Conservation (phyloP, 2,797 vertebrate genomes). For the Lutjanus campechanus region DNA sequence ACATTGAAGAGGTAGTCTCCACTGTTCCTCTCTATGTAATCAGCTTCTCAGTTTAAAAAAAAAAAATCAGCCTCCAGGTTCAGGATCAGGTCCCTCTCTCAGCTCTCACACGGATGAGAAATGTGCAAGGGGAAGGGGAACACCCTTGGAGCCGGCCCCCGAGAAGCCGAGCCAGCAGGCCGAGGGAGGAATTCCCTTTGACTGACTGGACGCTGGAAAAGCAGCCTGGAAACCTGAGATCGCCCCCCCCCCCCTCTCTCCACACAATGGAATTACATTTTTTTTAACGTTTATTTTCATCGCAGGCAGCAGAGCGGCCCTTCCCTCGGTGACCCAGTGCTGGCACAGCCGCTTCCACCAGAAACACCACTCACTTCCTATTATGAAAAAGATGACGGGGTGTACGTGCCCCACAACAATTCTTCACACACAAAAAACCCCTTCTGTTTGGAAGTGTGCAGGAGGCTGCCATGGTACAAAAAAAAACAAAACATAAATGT, state of each 20-base stretch:
- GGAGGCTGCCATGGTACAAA: slow-evolving; percentile 42
- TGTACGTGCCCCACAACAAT: slow-evolving; percentile 1
- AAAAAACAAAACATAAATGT: slow-evolving; percentile 6
- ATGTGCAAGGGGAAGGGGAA: slow-evolving; percentile 47
- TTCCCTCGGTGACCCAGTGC: slow-evolving; percentile 57
- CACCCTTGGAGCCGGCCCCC: slow-evolving; percentile 57
- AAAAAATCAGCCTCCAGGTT: slow-evolving; percentile 26
- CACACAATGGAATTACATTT: slow-evolving; percentile 65
- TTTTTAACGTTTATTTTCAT: slow-evolving; percentile 44
- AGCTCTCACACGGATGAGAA: slow-evolving; percentile 42
- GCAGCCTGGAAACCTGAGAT: slow-evolving; percentile 67
- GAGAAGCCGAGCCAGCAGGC: slow-evolving; percentile 54
- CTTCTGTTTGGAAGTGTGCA: background rate
- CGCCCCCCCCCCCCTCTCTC: no score
- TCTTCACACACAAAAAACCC: background rate
- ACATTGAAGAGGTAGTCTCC: slow-evolving; percentile 2
- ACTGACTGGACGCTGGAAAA: slow-evolving; percentile 68
- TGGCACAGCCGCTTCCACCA: slow-evolving; percentile 61
- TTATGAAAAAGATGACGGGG: slow-evolving; percentile 1
- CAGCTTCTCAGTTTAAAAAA: slow-evolving; percentile 6
- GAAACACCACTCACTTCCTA: slow-evolving; percentile 60
- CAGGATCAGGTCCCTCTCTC: slow-evolving; percentile 15
- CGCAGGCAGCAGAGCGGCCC: slow-evolving; percentile 35
- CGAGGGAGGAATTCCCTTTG: slow-evolving; percentile 82
- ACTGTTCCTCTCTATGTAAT: slow-evolving; percentile 11